Base-by-base conservation (phyloP, 1,140 invertebrate species). In the Lithobius niger region DNA sequence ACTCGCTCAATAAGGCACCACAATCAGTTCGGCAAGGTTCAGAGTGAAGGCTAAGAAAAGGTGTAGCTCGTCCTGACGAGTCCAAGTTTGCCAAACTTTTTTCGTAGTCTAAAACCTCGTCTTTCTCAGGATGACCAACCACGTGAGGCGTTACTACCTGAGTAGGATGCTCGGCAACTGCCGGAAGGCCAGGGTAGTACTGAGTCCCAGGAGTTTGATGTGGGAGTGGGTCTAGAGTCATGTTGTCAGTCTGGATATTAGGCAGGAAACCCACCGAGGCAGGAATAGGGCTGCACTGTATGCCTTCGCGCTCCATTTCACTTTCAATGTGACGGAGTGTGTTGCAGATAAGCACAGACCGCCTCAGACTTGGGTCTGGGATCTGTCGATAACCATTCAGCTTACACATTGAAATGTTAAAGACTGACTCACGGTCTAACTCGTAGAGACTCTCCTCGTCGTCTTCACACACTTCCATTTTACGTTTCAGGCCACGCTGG, bases 291-390 rank as follows among this genome's bases (percentile, higher is more conserved):
- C 27, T 52, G 60, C 61, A 55, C 40, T 61, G 58, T 10, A 75
- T 61, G n/a, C 74, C 76, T 69, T 92, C 88, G 40, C 80, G 76
- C 68, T 90, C 86, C 77, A 95, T 86, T 69, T 95, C 90, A 25
- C 84, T 77, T 72, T 95, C 90, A 60, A 96, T 84, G 63, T 84
- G 79, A 66, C 91, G 82, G 49, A 95, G 69, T 6, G 91, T 94
- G 69, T 95, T 96, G 73, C 89, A 92, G 60, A 96, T 92, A 40
- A 96, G 81, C 60, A 96, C 92, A 3, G 89, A 94, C 40, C 88
- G 80, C 53, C 88, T 79, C n/a, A 97, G 74, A 55, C 84, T 87
- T 16, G 90, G 88, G 67, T 95, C 90, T 1, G 85, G 82, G 57
- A 84, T 86, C 69, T 91, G 87, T 21, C 88, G 78, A 63, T 87